A percentile compares a stretch with the other conserved stretches of the same genome.
These are phyloP conservation scores for Scomber colias DNA, from an alignment of 2,113 vertebrate genomes.

Conservation along the genomic window DNA sequence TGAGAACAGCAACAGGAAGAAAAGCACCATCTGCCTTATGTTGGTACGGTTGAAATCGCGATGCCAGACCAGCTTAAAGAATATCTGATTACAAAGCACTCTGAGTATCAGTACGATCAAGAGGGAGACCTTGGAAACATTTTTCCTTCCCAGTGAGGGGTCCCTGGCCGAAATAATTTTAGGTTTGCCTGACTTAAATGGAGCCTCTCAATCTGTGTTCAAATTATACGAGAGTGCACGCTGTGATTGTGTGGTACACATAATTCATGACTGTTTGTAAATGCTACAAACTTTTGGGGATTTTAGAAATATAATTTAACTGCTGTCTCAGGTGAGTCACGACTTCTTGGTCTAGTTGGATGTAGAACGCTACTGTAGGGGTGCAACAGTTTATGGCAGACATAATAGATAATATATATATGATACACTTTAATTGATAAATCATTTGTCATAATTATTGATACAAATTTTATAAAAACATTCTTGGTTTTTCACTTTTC, in stretches of 20 bases:
- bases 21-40: conserved; percentile 47
- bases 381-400: neutral
- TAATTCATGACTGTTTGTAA: neutral
- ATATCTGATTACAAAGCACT: conserved; percentile 54
- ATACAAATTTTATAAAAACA: neutral
- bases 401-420: neutral
- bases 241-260: neutral
- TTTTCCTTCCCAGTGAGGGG: conserved; percentile 6
- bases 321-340: neutral
- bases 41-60: conserved; percentile 20
- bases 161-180: conserved; percentile 25
- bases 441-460: neutral
- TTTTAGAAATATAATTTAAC: neutral
- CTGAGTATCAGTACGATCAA: neutral
- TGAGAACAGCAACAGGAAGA: conserved; percentile 40
- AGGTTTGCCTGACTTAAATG: conserved; percentile 25
- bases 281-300: neutral
- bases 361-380: neutral
- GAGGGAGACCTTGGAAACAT: conserved; percentile 17
- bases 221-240: neutral
- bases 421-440: neutral
- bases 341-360: neutral
- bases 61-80: conserved; percentile 31
- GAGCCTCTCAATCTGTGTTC: conserved; percentile 6
- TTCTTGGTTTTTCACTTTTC: neutral